Base-by-base conservation (phyloP, 2,113 vertebrate species). In the Girardinichthys multiradiatus region DNA sequence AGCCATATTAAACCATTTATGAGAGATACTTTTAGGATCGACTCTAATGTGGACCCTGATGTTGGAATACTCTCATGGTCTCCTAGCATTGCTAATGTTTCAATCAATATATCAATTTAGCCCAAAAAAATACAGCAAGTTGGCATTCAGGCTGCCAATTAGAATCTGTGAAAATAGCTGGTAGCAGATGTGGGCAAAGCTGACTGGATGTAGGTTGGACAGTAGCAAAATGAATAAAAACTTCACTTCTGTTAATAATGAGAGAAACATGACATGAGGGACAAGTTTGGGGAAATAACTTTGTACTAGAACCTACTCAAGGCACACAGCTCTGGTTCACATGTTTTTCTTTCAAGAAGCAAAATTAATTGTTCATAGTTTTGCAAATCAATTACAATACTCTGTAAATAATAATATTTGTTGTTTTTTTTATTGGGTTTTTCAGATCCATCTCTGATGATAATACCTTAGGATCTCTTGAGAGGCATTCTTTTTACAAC, bases 381-480 rank as follows among this genome's bases (percentile, higher is more conserved):
- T 30, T 60, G 15, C 29, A 33, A n/a, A 24, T 33, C 29, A 33
- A 2, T 33, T 62, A 14, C 4, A 60, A 21, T 62, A 33, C 4
- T 12, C 0, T 24, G 21, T 17, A 3, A 21, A 60, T 33, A 33
- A 10, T 13, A 1, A 42, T 6, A 12, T 5, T 35, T 66, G 1
- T n/a, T 70, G 15, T 27, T 71, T 24, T 76, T 17, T 74, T 28
- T 19, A 1, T 68, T 24, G 26, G 28, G 57, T 1, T 45, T 10
- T 37, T 7, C 79, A 91, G 90, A 84, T 83, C 78, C 39, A 81
- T 91, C 61, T 77, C 75, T 72, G 80, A 91, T 45, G 90, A 91
- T 59, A 67, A 77, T 2, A 61, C 62, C 15, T 64, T 91, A 39
- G 66, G 15, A 57, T 61, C 39, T 70, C 71, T 91, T 10, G 85